Percentiles rank a stretch among this genome's conserved stretches.
These are phyloP conservation scores for Peromyscus eremicus DNA, from an alignment of 2,797 vertebrate genomes.

Conservation along the genomic window DNA sequence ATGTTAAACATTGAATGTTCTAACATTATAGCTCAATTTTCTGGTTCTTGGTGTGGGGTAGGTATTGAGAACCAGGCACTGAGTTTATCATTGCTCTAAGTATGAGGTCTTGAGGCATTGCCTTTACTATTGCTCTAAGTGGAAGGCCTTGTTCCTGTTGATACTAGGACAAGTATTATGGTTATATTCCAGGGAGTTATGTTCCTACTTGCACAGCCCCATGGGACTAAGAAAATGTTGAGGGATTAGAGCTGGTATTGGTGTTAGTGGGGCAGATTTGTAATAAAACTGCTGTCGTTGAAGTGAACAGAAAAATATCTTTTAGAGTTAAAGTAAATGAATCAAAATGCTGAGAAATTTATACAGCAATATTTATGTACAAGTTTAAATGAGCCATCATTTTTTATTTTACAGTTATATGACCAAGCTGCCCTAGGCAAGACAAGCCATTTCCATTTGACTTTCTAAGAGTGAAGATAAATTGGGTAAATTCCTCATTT, in stretches of 20 bases:
- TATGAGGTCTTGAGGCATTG: conserved; percentile 5
- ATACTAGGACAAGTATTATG: background rate
- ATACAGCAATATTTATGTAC: background rate
- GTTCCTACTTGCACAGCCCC: background rate
- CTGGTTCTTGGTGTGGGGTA: conserved; percentile 1
- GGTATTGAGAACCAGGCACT: background rate
- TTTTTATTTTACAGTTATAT: conserved; percentile 60
- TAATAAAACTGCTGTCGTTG: background rate
- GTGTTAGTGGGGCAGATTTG: background rate
- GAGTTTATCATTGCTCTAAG: conserved; percentile 36
- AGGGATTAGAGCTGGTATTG: background rate
- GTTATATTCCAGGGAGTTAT: background rate
- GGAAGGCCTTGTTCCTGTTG: conserved; percentile 9
- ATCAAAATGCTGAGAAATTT: conserved; percentile 2
- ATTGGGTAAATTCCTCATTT: background rate
- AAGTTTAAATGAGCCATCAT: background rate
- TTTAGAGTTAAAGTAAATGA: conserved; percentile 52
- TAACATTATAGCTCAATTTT: conserved; percentile 5
- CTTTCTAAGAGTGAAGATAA: conserved; percentile 16
- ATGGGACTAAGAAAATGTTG: background rate
- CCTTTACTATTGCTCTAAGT: conserved; percentile 34
- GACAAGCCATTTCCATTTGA: conserved; percentile 28
- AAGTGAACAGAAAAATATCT: conserved; percentile 7
- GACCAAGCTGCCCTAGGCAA: background rate
- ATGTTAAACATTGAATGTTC: background rate